A percentile compares a stretch with the other conserved stretches of the same genome.
These are phyloP conservation scores for Sialis fuliginosa DNA, from an alignment of 2,888 invertebrate species.

Conservation along the genomic window DNA sequence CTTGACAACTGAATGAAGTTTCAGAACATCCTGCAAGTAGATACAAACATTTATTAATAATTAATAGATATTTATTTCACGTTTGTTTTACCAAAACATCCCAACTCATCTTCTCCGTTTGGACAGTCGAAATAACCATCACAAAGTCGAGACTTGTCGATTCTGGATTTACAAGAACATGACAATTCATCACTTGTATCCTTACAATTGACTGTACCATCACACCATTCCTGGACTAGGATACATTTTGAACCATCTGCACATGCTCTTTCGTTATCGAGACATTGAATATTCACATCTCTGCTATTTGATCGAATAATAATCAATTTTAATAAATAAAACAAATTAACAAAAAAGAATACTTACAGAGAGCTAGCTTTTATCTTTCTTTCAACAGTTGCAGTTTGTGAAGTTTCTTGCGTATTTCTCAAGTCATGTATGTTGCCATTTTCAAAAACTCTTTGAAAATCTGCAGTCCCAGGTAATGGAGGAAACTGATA, in stretches of 20 bases:
- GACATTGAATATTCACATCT: constrained; percentile 15
- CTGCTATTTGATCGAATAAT: constrained; percentile 10
- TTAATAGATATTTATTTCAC: background rate
- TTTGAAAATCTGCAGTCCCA: background rate
- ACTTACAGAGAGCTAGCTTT: background rate
- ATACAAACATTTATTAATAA: background rate
- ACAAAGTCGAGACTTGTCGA: constrained; percentile 46
- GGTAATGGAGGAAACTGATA: background rate
- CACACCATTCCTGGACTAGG: constrained; percentile 42
- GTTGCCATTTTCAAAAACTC: background rate
- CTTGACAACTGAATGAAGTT: constrained; percentile 49
- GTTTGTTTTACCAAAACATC: constrained; percentile 47
- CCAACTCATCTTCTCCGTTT: constrained; percentile 61
- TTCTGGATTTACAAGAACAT: constrained; percentile 55
- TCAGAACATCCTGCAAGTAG: constrained; percentile 38
- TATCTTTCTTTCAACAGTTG: background rate
- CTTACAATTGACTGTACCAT: constrained; percentile 51
- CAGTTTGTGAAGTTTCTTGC: background rate
- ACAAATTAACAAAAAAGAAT: background rate
- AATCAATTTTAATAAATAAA: background rate
- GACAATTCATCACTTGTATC: constrained; percentile 62
- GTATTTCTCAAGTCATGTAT: background rate
- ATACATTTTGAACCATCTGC: constrained; percentile 31
- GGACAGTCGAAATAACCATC: constrained; percentile 75
- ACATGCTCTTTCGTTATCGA: constrained; percentile 19